Evolutionary conservation across 2,797 vertebrate species (phyloP), one percentile per base, ranked within the genome.

Genomic region (Pteropus rufus): DNA sequence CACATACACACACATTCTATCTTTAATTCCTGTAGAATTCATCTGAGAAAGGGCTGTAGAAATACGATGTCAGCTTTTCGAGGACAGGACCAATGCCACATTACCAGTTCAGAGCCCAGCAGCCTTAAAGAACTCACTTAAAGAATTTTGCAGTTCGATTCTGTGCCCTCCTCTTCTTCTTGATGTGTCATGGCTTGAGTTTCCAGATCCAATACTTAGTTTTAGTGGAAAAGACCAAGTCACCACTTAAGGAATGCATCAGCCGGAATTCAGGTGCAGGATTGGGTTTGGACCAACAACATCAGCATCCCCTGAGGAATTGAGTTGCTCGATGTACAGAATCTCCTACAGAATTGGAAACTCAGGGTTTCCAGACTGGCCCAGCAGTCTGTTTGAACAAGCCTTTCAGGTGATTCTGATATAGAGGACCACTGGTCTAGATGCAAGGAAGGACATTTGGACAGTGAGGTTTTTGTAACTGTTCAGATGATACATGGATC

Each of bases 251-350:
- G n/a, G 60, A 77, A 7, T 24, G 19, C 29, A 7, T 41, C 16
- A 7, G 49, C 1, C 56, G 21, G 46, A 36, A n/a, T 77, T 34
- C 16, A 60, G 34, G 24, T 26, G 5, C n/a, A 81, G 31, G 19
- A 34, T 11, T 0, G 4, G 10, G 54, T 39, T n/a, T 41, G 19
- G 46, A 54, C 6, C 4, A 5, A 21, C 69, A 19, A 0, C 15
- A 5, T 7, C 60, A 14, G 10, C 31, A 10, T 39, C 81, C 64
- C 44, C 3, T 24, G 36, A 56, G 39, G n/a, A n/a, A 23, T 2
- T 19, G 10, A n/a, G 23, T 3, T 23, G 9, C 44, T 12, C 31
- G 62, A 39, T 2, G 0, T 7, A 24, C 34, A 62, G 0, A 34
- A 4, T 67, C 21, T 46, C 39, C 46, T 49, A 0, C 29, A 39